These are phyloP conservation scores for Daktulosphaira vitifoliae DNA, from an alignment of 1,140 invertebrate species.

Conservation along the genomic window DNA sequence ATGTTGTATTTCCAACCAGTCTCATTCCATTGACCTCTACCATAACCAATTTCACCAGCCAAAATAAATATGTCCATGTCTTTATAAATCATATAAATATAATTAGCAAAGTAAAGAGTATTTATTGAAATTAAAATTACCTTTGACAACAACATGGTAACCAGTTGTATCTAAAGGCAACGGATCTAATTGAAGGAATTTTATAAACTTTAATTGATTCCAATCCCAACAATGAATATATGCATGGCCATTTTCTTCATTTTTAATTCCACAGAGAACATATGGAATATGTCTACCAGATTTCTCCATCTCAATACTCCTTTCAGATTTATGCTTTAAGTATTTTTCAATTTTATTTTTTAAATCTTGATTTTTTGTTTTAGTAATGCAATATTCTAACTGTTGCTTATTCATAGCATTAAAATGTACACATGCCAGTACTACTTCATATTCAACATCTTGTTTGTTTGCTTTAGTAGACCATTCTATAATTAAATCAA, in stretches of 20 bases:
- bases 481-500: slow-evolving; percentile 6
- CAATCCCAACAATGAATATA: slow-evolving; percentile 3
- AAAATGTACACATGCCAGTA: background rate
- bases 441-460: background rate
- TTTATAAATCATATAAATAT: background rate
- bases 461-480: background rate
- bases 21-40: background rate
- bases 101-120: background rate
- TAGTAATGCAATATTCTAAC: background rate
- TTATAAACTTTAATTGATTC: background rate
- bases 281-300: background rate
- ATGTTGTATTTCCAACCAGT: slow-evolving; percentile 3
- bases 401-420: background rate
- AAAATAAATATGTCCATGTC: background rate
- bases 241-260: background rate
- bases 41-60: slow-evolving; percentile 13
- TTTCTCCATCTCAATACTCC: background rate
- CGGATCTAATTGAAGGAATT: slow-evolving; percentile 1
- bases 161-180: slow-evolving; percentile 1
- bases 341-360: background rate
- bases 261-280: slow-evolving; percentile 6
- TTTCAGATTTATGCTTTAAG: no score
- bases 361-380: background rate
- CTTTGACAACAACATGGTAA: background rate
- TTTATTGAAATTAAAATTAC: background rate